Percentiles rank a stretch among this genome's conserved stretches.
phyloP scores from a whole-genome alignment of 2,888 invertebrate genomes.

The Branchipolynoe longqiensis region DNA sequence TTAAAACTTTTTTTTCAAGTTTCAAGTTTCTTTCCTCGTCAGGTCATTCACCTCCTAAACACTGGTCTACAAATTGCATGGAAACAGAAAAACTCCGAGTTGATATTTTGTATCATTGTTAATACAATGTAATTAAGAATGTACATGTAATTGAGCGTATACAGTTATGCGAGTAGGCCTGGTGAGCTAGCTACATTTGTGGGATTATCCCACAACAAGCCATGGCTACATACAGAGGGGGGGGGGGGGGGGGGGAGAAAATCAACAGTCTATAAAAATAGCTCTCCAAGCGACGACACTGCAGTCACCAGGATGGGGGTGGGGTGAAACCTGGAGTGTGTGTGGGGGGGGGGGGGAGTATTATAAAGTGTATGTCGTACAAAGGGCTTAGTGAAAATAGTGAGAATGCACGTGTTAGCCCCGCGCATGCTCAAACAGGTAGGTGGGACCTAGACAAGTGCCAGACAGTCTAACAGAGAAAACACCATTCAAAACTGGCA shows the following conservation, averaged over 20 bases:
- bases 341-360: too few species aligned
- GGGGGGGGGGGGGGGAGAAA: slow-evolving; percentile 21
- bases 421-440: neutral
- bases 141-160: slow-evolving; percentile 50
- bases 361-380: neutral
- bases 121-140: too few species aligned
- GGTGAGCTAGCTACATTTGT: slow-evolving; percentile 16
- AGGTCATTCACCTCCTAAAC: neutral
- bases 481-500: slow-evolving; percentile 46
- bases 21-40: neutral
- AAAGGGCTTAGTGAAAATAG: neutral
- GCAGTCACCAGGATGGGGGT: neutral
- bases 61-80: slow-evolving; percentile 52
- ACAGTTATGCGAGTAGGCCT: neutral
- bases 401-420: neutral
- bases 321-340: neutral
- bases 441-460: neutral
- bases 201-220: slow-evolving; percentile 1
- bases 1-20: slow-evolving; percentile 9
- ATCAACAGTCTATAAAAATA: neutral
- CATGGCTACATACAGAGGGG: neutral
- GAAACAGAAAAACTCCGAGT: slow-evolving; percentile 48
- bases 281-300: slow-evolving; percentile 28
- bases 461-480: neutral
- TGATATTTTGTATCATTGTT: too few species aligned